These are phyloP conservation scores for Siniperca knerii DNA, from an alignment of 2,113 vertebrate genomes.

Conservation along the genomic window DNA sequence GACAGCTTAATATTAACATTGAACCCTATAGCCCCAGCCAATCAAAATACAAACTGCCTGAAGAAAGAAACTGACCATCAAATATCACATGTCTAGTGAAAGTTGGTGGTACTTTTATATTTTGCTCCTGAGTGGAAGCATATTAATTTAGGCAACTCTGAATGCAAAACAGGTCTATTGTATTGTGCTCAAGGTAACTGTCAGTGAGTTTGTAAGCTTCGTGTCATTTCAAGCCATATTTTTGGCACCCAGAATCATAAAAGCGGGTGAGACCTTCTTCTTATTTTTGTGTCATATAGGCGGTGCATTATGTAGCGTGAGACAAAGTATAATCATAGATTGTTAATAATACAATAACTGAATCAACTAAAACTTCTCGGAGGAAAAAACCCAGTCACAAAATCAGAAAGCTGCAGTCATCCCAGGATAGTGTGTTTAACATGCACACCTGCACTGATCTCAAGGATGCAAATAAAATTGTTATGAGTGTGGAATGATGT, in stretches of 20 bases:
- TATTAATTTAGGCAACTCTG: not conserved
- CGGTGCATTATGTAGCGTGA: not conserved
- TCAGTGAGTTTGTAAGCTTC: not conserved
- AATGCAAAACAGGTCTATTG: not conserved
- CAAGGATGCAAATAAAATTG: not conserved
- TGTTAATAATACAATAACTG: not conserved
- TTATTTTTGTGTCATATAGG: not conserved
- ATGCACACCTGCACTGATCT: constrained; percentile 32
- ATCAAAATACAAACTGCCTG: constrained; percentile 1
- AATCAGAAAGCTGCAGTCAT: not conserved
- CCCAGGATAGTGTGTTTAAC: not conserved
- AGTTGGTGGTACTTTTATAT: too few relatives aligned
- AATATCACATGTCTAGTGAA: not conserved
- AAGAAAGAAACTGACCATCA: not conserved
- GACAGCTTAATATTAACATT: not conserved
- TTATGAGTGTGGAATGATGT: constrained; percentile 23
- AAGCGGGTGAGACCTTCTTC: not conserved
- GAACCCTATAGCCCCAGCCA: not conserved
- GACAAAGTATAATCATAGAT: not conserved
- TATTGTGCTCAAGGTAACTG: too few relatives aligned
- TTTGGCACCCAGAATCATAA: not conserved
- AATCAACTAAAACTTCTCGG: not conserved
- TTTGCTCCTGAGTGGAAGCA: not conserved
- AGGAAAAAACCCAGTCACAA: not conserved
- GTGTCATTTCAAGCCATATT: not conserved